These are phyloP conservation scores for Erethizon dorsatum DNA, from an alignment of 2,797 vertebrate genomes.

Conservation along the genomic window DNA sequence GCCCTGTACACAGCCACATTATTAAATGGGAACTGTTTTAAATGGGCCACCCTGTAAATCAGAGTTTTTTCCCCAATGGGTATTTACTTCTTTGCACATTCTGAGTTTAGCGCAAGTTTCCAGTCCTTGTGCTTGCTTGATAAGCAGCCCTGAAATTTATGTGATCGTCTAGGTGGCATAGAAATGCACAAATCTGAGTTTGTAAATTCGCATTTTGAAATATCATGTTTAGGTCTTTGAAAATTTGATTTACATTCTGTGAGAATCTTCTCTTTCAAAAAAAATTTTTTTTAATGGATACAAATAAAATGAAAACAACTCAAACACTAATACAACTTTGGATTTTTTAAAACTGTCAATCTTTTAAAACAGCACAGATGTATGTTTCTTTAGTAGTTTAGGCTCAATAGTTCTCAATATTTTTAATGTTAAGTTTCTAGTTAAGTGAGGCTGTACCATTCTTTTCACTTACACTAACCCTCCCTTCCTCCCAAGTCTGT, in stretches of 20 bases:
- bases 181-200: conserved; percentile 43
- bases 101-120: conserved; percentile 73
- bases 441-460: not conserved
- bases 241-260: conserved; percentile 53
- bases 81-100: conserved; percentile 82
- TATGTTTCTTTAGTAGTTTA: conserved; percentile 40
- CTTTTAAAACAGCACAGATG: conserved; percentile 65
- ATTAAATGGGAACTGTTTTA: conserved; percentile 85
- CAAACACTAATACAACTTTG: conserved; percentile 74
- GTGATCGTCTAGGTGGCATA: not conserved
- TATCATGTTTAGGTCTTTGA: conserved; percentile 61
- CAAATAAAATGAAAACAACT: conserved; percentile 78
- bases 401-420: conserved; percentile 50
- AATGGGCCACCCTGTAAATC: conserved; percentile 87
- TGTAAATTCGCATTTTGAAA: conserved; percentile 18
- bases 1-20: conserved; percentile 85
- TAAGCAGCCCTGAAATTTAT: conserved; percentile 71
- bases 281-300: conserved; percentile 57
- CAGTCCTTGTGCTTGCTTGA: conserved; percentile 75
- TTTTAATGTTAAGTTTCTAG: conserved; percentile 68
- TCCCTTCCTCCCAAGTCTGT: not conserved
- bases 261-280: conserved; percentile 65
- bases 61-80: conserved; percentile 63
- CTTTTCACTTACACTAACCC: not conserved
- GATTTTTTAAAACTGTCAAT: conserved; percentile 68